These are phyloP conservation scores for Oncorhynchus mykiss DNA, from an alignment of 2,113 vertebrate species.

Conservation along the genomic window DNA sequence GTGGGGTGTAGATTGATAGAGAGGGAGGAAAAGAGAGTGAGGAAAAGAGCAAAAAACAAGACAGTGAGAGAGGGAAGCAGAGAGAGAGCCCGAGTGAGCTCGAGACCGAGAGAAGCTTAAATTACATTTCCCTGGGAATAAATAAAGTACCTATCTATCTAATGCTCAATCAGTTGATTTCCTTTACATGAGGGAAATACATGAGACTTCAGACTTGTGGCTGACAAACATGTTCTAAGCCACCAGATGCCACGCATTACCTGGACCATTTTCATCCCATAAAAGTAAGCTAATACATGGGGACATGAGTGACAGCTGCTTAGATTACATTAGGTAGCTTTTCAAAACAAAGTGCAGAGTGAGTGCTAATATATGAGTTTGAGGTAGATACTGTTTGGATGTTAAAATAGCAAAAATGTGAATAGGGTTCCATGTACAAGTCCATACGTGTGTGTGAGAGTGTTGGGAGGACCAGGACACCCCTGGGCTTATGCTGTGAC, in stretches of 20 bases:
- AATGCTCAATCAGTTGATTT: neutral
- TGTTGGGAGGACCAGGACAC: constrained; percentile 39
- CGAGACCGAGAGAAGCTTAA: too few species aligned
- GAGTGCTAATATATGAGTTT: neutral
- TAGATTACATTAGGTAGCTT: neutral
- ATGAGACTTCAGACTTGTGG: neutral
- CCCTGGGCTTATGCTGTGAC: constrained; percentile 68
- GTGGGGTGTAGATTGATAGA: neutral
- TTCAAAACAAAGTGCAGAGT: neutral
- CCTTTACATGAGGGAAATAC: neutral
- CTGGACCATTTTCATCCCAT: neutral
- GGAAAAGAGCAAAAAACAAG: too few species aligned
- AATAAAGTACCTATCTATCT: neutral
- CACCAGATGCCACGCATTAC: neutral
- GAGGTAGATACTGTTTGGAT: neutral
- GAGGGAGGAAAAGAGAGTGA: neutral
- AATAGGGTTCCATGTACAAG: constrained; percentile 16
- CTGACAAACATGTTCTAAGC: neutral
- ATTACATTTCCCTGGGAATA: too few species aligned
- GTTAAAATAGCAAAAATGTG: constrained; percentile 8
- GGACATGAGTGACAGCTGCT: too few species aligned
- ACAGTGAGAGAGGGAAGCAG: neutral
- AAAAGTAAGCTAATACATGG: too few species aligned
- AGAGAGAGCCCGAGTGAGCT: neutral
- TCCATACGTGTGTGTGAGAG: constrained; percentile 17